These are phyloP conservation scores for Cyprinella venusta DNA, from an alignment of 2,797 vertebrate genomes.

Conservation along the genomic window DNA sequence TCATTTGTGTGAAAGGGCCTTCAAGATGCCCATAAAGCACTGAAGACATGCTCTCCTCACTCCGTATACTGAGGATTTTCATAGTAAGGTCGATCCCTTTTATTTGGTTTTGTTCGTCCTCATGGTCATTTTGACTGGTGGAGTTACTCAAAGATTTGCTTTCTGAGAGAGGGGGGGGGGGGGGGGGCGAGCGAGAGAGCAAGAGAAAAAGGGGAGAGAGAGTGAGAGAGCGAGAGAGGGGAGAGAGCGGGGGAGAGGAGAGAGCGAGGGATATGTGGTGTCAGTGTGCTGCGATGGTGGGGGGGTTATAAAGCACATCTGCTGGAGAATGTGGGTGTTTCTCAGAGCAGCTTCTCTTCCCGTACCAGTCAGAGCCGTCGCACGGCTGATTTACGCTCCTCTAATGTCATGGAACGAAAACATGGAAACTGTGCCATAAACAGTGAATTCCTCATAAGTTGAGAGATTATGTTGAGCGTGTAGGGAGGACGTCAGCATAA, in stretches of 20 bases:
- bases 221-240: fast-evolving
- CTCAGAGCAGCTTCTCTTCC: conserved; percentile 84
- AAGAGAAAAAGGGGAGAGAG: no score
- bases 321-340: conserved; percentile 82
- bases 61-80: background rate
- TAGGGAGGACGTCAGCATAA: conserved; percentile 72
- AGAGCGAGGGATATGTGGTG: background rate
- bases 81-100: background rate
- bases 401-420: conserved; percentile 87
- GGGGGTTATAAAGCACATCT: conserved; percentile 80
- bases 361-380: conserved; percentile 94
- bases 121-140: conserved; percentile 2
- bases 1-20: conserved; percentile 1
- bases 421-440: conserved; percentile 90
- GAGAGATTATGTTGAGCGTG: conserved; percentile 87
- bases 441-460: conserved; percentile 87
- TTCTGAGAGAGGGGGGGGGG: background rate
- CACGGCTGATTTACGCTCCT: conserved; percentile 87
- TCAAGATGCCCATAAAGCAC: background rate
- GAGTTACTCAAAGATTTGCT: background rate
- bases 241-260: no score
- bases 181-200: no score
- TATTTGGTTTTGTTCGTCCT: background rate
- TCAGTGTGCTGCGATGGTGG: conserved; percentile 70
- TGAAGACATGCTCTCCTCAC: background rate